A percentile compares a stretch with the other conserved stretches of the same genome.
Conservation (phyloP, 2,113 vertebrate species). For the Capreolus pygargus region DNA sequence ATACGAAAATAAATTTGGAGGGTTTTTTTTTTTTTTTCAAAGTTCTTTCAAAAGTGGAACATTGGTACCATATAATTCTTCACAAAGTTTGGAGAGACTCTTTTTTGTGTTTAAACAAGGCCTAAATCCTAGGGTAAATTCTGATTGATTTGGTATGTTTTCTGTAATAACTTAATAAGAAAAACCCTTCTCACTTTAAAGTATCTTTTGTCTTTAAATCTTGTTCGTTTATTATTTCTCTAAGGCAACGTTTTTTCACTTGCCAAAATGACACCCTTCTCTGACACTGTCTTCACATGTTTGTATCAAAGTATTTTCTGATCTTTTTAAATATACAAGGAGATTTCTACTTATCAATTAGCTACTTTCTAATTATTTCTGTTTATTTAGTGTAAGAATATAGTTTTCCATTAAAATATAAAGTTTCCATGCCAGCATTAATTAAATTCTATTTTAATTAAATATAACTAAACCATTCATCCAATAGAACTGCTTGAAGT, state of each 20-base stretch:
- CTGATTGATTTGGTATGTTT: background rate
- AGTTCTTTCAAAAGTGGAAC: background rate
- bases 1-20: background rate
- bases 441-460: background rate
- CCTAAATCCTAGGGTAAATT: background rate
- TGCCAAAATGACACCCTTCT: background rate
- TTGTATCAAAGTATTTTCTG: background rate
- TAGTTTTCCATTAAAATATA: conserved; percentile 11
- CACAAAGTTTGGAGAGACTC: background rate
- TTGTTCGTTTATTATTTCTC: background rate
- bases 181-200: background rate
- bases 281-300: background rate
- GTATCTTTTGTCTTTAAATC: conserved; percentile 4
- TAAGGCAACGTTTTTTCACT: background rate
- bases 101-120: background rate
- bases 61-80: background rate
- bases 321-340: background rate
- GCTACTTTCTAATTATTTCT: background rate
- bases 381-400: conserved; percentile 6
- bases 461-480: background rate
- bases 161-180: background rate
- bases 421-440: background rate
- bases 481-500: background rate
- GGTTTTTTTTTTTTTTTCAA: background rate
- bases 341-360: background rate